A percentile compares a stretch with the other conserved stretches of the same genome.
These are phyloP conservation scores for Clytia hemisphaerica DNA, from an alignment of 30 jellyfish, hydroid and myxozoan genomes.

Conservation along the genomic window DNA sequence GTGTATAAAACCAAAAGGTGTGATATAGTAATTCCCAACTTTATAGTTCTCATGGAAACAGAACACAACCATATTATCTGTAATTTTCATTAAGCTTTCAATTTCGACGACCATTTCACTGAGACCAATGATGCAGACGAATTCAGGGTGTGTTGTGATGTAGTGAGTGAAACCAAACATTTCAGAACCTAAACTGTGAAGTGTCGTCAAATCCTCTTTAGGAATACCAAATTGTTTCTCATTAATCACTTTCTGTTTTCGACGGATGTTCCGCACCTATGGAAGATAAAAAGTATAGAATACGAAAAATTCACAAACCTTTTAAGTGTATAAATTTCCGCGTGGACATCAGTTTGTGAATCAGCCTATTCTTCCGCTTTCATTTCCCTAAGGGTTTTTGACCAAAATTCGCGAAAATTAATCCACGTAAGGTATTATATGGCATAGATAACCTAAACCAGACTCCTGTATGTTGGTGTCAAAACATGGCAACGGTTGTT, in stretches of 20 bases:
- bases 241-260: conserved; percentile 58
- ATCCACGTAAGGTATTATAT: background rate
- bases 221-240: conserved; percentile 44
- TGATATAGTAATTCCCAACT: conserved; percentile 52
- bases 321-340: too few species aligned
- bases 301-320: too few species aligned
- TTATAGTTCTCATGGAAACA: conserved; percentile 77
- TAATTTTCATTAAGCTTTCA: conserved; percentile 54
- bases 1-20: conserved; percentile 63
- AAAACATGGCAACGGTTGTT: background rate
- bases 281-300: too few species aligned
- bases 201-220: conserved; percentile 31
- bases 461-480: background rate
- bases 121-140: conserved; percentile 60
- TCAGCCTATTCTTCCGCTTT: too few species aligned
- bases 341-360: too few species aligned
- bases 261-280: conserved; percentile 67
- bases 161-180: conserved; percentile 59
- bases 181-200: conserved; percentile 56
- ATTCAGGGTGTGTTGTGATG: conserved; percentile 64
- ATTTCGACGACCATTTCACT: conserved; percentile 41
- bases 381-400: too few species aligned
- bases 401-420: too few species aligned
- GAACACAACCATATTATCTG: conserved; percentile 57
- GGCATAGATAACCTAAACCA: background rate